Evolutionary conservation across 1,140 invertebrate genomes (phyloP), one percentile per base, ranked within the genome.

Genomic region (Zaprionus nigranus): DNA sequence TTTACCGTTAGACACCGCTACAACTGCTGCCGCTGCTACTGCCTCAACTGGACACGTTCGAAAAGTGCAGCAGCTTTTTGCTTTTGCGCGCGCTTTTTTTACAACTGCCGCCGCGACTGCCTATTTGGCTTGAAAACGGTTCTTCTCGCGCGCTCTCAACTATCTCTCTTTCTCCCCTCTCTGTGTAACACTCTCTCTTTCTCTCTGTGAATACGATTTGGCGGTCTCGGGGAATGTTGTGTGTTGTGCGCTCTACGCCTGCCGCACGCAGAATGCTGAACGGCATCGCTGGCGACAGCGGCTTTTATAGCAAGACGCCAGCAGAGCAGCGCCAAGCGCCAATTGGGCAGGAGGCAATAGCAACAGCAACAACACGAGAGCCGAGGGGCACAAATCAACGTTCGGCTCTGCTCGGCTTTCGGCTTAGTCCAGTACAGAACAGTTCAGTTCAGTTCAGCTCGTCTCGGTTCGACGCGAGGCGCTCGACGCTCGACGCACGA

Each of bases 41-140:
- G 28, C 28, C 9, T 2, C 40, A 7, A 13, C n/a, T 43, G n/a
- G 40, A 15, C 26, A 54, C 30, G 17, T 43, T 61, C n/a, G 38
- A 17, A 34, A 43, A 17, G 1, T 46, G 22, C 28, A 51, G 9
- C 20, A 57, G 36, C 36, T 28, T 62, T 62, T 57, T 69, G 74
- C 69, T 83, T 87, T 86, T 87, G 78, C 84, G 84, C 84, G 84
- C 84, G 81, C 85, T 88, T 90, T 88, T 90, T 88, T 77, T 17
- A n/a, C n/a, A 17, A 17, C 46, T 24, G 46, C 46, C 54, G 60
- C 67, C 82, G 79, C 69, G 62, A 24, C 78, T 66, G 46, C 34
- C 51, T 64, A 40, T 56, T 57, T 66, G 64, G 38, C 64, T 66
- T 66, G 6, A 22, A 22, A 58, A 49, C 54, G n/a, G 17, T 64